Evolutionary conservation across 2,888 invertebrate species (phyloP).

Genomic region (Himalopsyche japonica): DNA sequence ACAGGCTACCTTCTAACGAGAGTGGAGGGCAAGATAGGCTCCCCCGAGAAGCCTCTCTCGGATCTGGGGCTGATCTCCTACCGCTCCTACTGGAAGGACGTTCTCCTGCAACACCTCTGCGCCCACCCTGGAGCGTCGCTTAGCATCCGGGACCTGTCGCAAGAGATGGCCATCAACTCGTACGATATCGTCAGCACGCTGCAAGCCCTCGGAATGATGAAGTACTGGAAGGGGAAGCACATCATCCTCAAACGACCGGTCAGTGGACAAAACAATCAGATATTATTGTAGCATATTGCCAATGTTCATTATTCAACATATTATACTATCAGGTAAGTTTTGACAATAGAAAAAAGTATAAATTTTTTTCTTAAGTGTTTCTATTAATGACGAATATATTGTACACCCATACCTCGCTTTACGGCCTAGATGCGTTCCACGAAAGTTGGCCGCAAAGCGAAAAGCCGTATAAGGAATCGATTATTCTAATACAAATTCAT

Average conservation of each 20-base stretch:
- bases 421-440: no score
- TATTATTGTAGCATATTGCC: no score
- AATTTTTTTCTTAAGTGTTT: no score
- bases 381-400: no score
- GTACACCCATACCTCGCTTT: no score
- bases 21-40: constrained; percentile 97
- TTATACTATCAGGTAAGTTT: no score
- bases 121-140: constrained; percentile 86
- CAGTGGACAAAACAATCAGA: constrained; percentile 41
- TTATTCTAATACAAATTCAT: no score
- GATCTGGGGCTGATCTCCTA: constrained; percentile 97
- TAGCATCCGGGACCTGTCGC: constrained; percentile 83
- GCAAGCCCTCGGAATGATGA: constrained; percentile 95
- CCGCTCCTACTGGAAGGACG: constrained; percentile 98
- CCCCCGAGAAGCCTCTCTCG: constrained; percentile 97
- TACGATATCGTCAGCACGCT: constrained; percentile 98
- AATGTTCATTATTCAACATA: no score
- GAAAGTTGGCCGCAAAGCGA: no score
- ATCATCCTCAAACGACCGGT: constrained; percentile 93
- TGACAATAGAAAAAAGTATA: no score
- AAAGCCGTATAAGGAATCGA: no score
- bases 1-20: constrained; percentile 94
- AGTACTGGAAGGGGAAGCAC: constrained; percentile 99
- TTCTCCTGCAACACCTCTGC: constrained; percentile 87
- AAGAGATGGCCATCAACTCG: constrained; percentile 94